Conservation (phyloP, 1,140 invertebrate genomes). For the Drosophila orosa region DNA sequence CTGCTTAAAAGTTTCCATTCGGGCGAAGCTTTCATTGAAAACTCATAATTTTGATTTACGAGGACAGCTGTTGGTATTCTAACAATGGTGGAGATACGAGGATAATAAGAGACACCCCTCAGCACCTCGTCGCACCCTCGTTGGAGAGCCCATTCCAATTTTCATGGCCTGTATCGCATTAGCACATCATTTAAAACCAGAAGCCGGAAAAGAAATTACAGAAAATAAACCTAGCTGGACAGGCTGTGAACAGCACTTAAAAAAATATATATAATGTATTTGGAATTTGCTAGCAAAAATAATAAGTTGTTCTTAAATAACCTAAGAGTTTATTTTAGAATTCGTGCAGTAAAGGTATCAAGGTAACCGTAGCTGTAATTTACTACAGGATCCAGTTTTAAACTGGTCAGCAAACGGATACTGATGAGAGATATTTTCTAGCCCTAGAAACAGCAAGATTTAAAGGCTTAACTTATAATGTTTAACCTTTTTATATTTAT, state of each 20-base stretch:
- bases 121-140: constrained; percentile 22
- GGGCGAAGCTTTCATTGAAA: constrained; percentile 65
- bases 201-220: constrained; percentile 21
- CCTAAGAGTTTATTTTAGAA: too few species aligned
- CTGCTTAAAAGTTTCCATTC: constrained; percentile 51
- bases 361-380: too few species aligned
- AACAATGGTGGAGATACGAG: constrained; percentile 29
- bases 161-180: constrained; percentile 60
- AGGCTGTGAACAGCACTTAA: constrained; percentile 14
- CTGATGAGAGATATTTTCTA: neutral
- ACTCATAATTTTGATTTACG: constrained; percentile 76
- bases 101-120: constrained; percentile 23
- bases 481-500: neutral
- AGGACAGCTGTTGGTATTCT: constrained; percentile 65
- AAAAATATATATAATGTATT: neutral
- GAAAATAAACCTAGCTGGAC: constrained; percentile 40
- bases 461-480: neutral
- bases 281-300: neutral
- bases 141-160: constrained; percentile 27
- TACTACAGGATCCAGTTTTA: too few species aligned
- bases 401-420: neutral
- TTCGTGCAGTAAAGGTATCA: too few species aligned
- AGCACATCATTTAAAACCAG: constrained; percentile 67
- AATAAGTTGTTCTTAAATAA: too few species aligned
- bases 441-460: neutral